Evolutionary conservation across 2,888 invertebrate species (phyloP), one percentile per base, ranked within the genome.

Genomic region (Orchesella flavescens): DNA sequence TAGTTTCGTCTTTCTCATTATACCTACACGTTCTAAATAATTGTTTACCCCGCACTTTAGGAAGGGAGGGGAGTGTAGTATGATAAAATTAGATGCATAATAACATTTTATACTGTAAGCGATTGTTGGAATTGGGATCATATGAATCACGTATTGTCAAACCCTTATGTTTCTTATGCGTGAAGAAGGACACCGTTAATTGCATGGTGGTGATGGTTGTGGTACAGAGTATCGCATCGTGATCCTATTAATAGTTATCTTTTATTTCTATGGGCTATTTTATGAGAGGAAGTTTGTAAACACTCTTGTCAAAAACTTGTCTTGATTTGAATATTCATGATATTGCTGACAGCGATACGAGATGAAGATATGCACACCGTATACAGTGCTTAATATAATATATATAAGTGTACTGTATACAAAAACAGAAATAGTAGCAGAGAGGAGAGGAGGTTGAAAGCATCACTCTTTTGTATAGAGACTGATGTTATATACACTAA

Each of bases 221-320:
- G 34, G 34, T 34, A 34, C 34, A 34, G n/a, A n/a, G 53, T 74
- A 61, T 46, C 24, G 15, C n/a, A 73, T 63, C 63, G 21, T 74
- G 49, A 74, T 74, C 72, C 59, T 63, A 74, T 74, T 74, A 49
- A 21, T 59, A 61, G 15, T 57, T 34, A 57, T 24, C 57, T 23
- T 9, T 57, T 59, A 59, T 73, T 73, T 59, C 19, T 73, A 61
- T 24, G 44, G 43, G 19, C 59, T 73, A 61, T 61, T 23, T 24
- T 23, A 61, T 61, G 61, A 61, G 61, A 61, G 61, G 61, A 61
- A 61, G 24, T 61, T 24, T 61, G 61, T 61, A 61, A 61, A 61
- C 61, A 61, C 61, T 61, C 24, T 24, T 61, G 61, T 61, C 61
- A 61, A 24, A 61, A 61, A 61, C 13, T 61, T 61, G 57, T 10